Percentiles rank a stretch among this genome's conserved stretches.
Conservation (phyloP, 2,888 invertebrate genomes). For the Caenorhabditis drosophilae region DNA sequence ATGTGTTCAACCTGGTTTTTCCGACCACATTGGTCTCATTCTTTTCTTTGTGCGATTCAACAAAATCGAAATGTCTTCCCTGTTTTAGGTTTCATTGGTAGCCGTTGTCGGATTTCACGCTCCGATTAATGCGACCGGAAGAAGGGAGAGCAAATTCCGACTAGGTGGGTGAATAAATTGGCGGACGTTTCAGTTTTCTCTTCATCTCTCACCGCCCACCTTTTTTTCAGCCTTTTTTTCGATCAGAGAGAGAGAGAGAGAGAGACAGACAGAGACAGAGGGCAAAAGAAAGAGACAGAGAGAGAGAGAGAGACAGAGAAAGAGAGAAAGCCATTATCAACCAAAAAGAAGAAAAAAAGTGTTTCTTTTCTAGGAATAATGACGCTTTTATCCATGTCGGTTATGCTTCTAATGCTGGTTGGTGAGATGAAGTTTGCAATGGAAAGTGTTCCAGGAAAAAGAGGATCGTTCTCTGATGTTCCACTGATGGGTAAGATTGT, state of each 20-base stretch:
- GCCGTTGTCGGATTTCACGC: slow-evolving; percentile 73
- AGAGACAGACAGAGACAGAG: too few relatives aligned
- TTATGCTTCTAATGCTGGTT: slow-evolving; percentile 72
- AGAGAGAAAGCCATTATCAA: too few relatives aligned
- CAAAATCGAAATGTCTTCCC: slow-evolving; percentile 3
- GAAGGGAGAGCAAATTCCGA: slow-evolving; percentile 68
- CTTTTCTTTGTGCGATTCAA: too few relatives aligned
- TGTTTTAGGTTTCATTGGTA: slow-evolving; percentile 70
- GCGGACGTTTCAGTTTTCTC: too few relatives aligned
- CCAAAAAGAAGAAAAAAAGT: background rate
- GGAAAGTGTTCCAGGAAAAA: slow-evolving; percentile 65
- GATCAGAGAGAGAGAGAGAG: too few relatives aligned
- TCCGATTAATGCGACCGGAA: slow-evolving; percentile 71
- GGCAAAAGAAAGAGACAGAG: too few relatives aligned
- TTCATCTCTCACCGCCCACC: too few relatives aligned
- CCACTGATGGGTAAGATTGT: slow-evolving; percentile 72
- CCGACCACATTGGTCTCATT: slow-evolving; percentile 71
- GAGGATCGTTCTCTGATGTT: slow-evolving; percentile 71
- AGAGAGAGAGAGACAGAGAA: too few relatives aligned
- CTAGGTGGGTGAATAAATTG: too few relatives aligned
- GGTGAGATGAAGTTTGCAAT: slow-evolving; percentile 72
- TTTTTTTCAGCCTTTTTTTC: too few relatives aligned
- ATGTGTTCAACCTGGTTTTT: slow-evolving; percentile 73
- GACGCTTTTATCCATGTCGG: slow-evolving; percentile 72
- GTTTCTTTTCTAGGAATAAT: slow-evolving; percentile 69